Evolutionary conservation across 2,888 invertebrate species (phyloP), one percentile per base, ranked within the genome.

Genomic region (Xanthorhoe spadicearia): DNA sequence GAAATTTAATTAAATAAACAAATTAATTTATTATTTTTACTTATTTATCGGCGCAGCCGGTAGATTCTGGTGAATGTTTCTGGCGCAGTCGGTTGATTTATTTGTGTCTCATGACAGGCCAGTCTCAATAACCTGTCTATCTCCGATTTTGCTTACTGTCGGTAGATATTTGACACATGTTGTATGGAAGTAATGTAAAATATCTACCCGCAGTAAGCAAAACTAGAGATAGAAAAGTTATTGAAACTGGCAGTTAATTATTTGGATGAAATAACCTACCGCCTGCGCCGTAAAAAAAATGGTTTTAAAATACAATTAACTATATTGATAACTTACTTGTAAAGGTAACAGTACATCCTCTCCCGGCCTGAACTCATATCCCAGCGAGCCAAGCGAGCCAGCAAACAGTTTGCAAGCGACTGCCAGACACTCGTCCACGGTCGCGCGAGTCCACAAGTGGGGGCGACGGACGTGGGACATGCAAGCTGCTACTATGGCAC

Each of bases 391-490:
- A 0, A 94, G 63, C 0, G 94, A 94, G 0, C 90, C 87, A 0
- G 83, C 72, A 74, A 94, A 94, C 63, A 95, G 78, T 35, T 88
- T 89, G 56, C 94, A 90, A 0, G 93, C 95, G 0, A 93, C 83
- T 0, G 83, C 79, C 70, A 95, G 79, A 10, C 95, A 88, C 71
- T 90, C 88, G 74, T 89, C 94, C 17, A 90, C 79, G 0, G 95
- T 94, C n/a, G 93, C 91, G 3, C 88, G 84, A 5, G 94, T 94
- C 95, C 95, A 96, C 4, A 94, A 87, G 53, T 91, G 90, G 0
- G 95, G 92, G 5, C 94, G 90, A 8, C 95, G 94, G 0, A 95
- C 79, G 71, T 93, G 88, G 0, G 94, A 89, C 95, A 95, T 95
- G 18, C 94, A 94, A 0, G 94, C 86, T 0, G 94, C 91, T 0